Conservation (phyloP, 2,797 vertebrate species). For the Cichlasoma orientale region DNA sequence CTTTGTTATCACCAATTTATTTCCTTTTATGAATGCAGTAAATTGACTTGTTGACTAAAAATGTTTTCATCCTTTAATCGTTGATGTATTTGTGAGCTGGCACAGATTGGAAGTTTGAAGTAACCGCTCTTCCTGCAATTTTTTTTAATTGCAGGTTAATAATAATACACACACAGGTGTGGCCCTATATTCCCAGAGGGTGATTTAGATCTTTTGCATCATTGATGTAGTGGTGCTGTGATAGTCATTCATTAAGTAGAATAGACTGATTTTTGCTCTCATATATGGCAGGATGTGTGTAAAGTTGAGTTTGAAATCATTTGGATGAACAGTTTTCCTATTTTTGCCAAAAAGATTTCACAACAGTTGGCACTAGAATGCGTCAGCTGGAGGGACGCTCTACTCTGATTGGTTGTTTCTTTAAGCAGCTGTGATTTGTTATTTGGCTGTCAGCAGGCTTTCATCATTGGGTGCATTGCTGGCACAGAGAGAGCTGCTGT, state of each 20-base stretch:
- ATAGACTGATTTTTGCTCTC: neutral
- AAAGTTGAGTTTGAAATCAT: neutral
- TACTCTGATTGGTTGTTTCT: neutral
- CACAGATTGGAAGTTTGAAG: neutral
- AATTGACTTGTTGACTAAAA: neutral
- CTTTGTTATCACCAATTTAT: neutral
- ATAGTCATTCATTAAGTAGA: neutral
- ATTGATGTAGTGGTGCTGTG: constrained; percentile 17
- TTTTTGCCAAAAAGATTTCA: neutral
- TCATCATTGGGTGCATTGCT: neutral
- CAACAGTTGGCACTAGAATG: neutral
- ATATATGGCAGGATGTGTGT: neutral
- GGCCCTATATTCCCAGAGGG: constrained; percentile 24
- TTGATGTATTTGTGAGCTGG: neutral
- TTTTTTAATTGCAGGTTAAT: constrained; percentile 27
- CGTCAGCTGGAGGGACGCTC: neutral
- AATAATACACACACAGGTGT: constrained; percentile 25
- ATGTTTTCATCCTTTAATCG: neutral
- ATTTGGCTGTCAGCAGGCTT: neutral
- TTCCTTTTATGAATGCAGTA: neutral
- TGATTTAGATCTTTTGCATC: constrained; percentile 31
- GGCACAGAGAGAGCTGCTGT: neutral
- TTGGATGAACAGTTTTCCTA: neutral
- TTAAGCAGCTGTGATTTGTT: constrained; percentile 9
- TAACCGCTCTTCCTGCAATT: too few species aligned